Conservation (phyloP, 2,797 vertebrate species). For the Notoglanidium macrostoma region DNA sequence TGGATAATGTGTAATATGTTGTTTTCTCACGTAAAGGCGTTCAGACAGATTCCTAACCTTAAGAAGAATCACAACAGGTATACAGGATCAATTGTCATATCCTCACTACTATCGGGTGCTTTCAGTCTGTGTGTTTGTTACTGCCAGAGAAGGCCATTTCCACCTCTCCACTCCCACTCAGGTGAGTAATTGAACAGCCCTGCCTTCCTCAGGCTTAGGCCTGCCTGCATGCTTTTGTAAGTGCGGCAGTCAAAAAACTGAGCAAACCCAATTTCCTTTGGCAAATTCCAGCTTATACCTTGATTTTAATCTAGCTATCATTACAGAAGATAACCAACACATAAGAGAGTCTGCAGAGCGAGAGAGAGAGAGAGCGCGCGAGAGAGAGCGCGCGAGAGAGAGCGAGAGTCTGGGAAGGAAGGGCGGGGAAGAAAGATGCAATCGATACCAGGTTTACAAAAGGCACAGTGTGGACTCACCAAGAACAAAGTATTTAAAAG, state of each 20-base stretch:
- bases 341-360: not conserved
- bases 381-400: constrained; percentile 11
- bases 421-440: constrained; percentile 19
- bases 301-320: constrained; percentile 37
- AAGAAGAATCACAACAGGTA: not conserved
- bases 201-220: constrained; percentile 14
- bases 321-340: constrained; percentile 23
- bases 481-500: constrained; percentile 30
- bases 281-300: not conserved
- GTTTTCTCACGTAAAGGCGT: not conserved
- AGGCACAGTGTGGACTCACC: constrained; percentile 22
- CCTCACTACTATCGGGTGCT: not conserved
- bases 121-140: constrained; percentile 25
- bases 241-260: constrained; percentile 19
- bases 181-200: constrained; percentile 34
- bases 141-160: constrained; percentile 24
- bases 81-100: not conserved
- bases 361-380: constrained; percentile 16
- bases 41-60: not conserved
- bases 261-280: constrained; percentile 32
- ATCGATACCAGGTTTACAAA: constrained; percentile 39
- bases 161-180: constrained; percentile 20
- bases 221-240: not conserved
- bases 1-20: not conserved
- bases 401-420: constrained; percentile 17